Evolutionary conservation across 1,140 invertebrate species (phyloP), one percentile per base, ranked within the genome.

Genomic region (Onthophagus taurus): DNA sequence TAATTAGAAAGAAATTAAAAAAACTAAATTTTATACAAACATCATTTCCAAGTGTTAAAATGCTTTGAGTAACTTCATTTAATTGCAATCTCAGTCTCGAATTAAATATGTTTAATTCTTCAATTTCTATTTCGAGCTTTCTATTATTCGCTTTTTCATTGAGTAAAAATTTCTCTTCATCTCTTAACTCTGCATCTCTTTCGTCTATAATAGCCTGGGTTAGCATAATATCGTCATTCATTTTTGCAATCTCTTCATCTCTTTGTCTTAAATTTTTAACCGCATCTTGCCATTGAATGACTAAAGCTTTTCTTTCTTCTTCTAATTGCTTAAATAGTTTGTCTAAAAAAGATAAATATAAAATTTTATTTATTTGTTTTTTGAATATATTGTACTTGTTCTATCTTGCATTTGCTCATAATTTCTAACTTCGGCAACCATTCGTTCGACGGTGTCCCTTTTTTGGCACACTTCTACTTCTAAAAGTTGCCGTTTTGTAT

Each of bases 221-320:
- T 9, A 47, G 41, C 11, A 48, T 17, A 7, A 63, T 53, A 33
- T 59, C 45, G 3, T 51, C 35, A 39, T 69, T 66, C n/a, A 67
- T 64, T 19, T 67, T 61, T 29, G 61, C 53, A 3, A 75, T 75
- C 13, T 72, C 70, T 3, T 58, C 64, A 36, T 76, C 72, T n/a
- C 72, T 58, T 44, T 73, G 71, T 11, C 70, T 56, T 29, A 75
- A 45, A 48, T 74, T 72, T 47, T 73, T 72, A 0, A 75, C 67
- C 5, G 72, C 64, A 36, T 61, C 62, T 12, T 71, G 63, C 74
- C 74, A 76, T 46, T 63, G 58, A 11, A 39, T 45, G 3, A 64
- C 52, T 4, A 65, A 41, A 4, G 48, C 44, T 31, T 52, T 49
- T 12, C 61, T 43, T 49, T 65, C 57, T 3, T 48, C 45, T 35